phyloP scores from a whole-genome alignment of 1,140 invertebrate species.

The Melipona quadrifasciata region DNA sequence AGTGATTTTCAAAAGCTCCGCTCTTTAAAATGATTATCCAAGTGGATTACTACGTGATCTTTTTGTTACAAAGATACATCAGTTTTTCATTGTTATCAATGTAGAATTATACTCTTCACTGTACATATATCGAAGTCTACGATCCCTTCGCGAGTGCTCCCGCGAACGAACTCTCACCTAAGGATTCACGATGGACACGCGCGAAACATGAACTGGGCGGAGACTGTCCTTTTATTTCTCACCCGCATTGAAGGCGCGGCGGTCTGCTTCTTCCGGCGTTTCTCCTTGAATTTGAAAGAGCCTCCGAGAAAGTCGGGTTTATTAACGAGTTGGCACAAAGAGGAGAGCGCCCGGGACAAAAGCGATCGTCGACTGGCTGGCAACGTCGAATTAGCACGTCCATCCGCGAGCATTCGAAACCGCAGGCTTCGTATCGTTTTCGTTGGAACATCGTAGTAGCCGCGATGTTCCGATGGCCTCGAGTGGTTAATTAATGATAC shows the following conservation, averaged over 20 bases:
- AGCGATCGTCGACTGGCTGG: neutral
- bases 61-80: too few relatives aligned
- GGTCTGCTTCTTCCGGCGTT: neutral
- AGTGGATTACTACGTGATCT: too few relatives aligned
- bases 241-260: too few relatives aligned
- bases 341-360: neutral
- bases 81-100: too few relatives aligned
- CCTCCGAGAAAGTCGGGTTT: neutral
- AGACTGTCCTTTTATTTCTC: neutral
- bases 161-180: neutral
- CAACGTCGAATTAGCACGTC: neutral
- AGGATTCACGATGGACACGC: slow-evolving; percentile 24
- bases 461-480: neutral
- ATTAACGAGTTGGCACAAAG: slow-evolving; percentile 31
- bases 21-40: too few relatives aligned
- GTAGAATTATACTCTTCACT: too few relatives aligned
- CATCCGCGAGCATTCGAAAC: neutral
- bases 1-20: too few relatives aligned
- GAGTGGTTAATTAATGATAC: slow-evolving; percentile 35
- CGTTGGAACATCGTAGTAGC: neutral
- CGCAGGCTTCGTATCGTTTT: neutral
- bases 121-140: too few relatives aligned
- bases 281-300: slow-evolving; percentile 11
- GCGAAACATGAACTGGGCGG: neutral
- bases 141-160: neutral